These are phyloP conservation scores for Colaptes auratus DNA, from an alignment of 2,113 vertebrate genomes.

Conservation along the genomic window DNA sequence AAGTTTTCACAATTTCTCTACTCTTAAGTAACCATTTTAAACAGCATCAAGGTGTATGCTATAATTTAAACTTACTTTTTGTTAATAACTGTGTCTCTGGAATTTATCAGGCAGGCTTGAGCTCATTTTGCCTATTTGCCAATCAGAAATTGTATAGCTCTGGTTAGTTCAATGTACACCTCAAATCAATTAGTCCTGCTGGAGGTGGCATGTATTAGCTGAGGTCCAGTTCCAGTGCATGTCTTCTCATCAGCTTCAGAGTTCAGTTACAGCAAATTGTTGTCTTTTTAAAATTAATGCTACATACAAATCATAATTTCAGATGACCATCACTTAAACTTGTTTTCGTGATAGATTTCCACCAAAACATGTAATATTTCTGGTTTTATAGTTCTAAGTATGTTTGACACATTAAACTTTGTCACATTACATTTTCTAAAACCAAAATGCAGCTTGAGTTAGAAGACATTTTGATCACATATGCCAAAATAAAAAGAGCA, in stretches of 20 bases:
- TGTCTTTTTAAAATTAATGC: not conserved
- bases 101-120: not conserved
- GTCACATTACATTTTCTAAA: not conserved
- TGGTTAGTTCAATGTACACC: not conserved
- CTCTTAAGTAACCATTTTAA: constrained; percentile 4
- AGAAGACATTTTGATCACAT: not conserved
- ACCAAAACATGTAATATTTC: not conserved
- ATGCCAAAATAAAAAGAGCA: not conserved
- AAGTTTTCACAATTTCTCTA: not conserved
- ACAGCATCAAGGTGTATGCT: not conserved
- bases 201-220: not conserved
- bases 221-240: not conserved
- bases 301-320: not conserved
- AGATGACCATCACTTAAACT: not conserved
- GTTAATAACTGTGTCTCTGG: not conserved
- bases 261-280: not conserved
- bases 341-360: not conserved
- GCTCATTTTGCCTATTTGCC: not conserved
- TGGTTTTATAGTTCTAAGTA: not conserved
- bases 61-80: not conserved
- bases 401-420: not conserved
- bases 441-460: not conserved
- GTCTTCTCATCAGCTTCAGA: not conserved
- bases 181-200: not conserved
- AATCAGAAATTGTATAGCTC: not conserved